Evolutionary conservation across 2,888 invertebrate genomes (phyloP), one percentile per base, ranked within the genome.

Genomic region (Phengaris arion): DNA sequence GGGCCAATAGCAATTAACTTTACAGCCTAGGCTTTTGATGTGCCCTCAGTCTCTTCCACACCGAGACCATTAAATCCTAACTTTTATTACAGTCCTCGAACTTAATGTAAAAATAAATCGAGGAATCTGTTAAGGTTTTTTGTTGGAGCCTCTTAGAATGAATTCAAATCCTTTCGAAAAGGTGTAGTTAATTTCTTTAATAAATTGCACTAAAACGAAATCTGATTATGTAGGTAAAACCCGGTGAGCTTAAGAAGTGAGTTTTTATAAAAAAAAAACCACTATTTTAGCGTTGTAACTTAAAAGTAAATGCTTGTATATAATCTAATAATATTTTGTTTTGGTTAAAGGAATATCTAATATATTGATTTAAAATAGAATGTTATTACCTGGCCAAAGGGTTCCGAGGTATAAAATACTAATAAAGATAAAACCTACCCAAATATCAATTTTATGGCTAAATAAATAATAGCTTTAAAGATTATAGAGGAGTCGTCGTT

Each of bases 11-110:
- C 81, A 85, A 86, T 84, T 82, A 81, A 77, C 74, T 85, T 85
- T 85, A 85, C 80, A 79, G 76, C 83, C 79, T 81, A 82, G 82
- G 81, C 80, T 81, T 83, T 83, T 80, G 82, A 83, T 81, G 82
- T 79, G 78, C 77, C 77, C 80, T 59, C 78, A 79, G 76, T 77
- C 79, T 80, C 79, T 78, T 78, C 78, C 79, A 79, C 74, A 72
- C 74, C 46, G 46, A 72, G 77, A 64, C 68, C 73, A 76, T 78
- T 78, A 80, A 82, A 76, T 79, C 81, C 79, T 82, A 80, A 82
- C 81, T 52, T 82, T 82, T 82, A 83, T 80, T 77, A 70, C 68
- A 54, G 74, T n/a, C 51, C 68, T 68, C 12, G 22, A 68, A 68
- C 22, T 35, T 45, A 12, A 68, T 68, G 12, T 68, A 8, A 22